Conservation (phyloP, 2,113 vertebrate species). For the Oncorhynchus keta region DNA sequence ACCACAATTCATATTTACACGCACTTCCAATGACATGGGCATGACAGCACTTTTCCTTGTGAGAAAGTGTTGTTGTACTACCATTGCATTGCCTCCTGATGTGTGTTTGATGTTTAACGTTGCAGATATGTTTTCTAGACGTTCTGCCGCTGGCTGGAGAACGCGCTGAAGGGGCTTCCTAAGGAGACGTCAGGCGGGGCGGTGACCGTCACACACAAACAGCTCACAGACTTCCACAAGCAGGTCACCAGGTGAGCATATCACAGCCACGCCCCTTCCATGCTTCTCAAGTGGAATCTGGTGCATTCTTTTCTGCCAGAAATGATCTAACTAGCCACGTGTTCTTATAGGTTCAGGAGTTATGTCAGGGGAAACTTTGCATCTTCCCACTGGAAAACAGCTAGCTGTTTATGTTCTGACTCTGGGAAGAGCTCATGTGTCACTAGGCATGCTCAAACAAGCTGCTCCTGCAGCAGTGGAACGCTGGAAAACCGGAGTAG, state of each 20-base stretch:
- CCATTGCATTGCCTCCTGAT: not conserved
- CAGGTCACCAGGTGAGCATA: constrained; percentile 92
- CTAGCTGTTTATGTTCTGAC: too few relatives aligned
- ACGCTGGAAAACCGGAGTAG: constrained; percentile 8
- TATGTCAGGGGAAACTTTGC: too few relatives aligned
- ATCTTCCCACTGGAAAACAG: too few relatives aligned
- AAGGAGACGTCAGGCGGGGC: constrained; percentile 96
- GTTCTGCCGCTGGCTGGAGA: constrained; percentile 95
- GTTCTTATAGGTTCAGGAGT: too few relatives aligned
- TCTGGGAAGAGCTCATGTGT: not conserved
- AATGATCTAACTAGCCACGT: too few relatives aligned
- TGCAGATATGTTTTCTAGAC: constrained; percentile 68
- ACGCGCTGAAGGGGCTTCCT: constrained; percentile 89
- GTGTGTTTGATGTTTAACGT: not conserved
- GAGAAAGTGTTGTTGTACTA: too few relatives aligned
- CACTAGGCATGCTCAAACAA: constrained; percentile 24
- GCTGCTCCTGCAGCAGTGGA: constrained; percentile 3
- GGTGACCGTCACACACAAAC: constrained; percentile 93
- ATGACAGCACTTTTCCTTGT: not conserved
- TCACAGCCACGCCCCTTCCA: not conserved
- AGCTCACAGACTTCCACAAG: constrained; percentile 98
- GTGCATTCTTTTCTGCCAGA: not conserved
- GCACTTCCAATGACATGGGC: not conserved
- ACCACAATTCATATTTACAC: not conserved
- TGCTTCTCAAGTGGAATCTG: not conserved